phyloP scores from a whole-genome alignment of 2,113 vertebrate genomes.

The Salvelinus fontinalis region DNA sequence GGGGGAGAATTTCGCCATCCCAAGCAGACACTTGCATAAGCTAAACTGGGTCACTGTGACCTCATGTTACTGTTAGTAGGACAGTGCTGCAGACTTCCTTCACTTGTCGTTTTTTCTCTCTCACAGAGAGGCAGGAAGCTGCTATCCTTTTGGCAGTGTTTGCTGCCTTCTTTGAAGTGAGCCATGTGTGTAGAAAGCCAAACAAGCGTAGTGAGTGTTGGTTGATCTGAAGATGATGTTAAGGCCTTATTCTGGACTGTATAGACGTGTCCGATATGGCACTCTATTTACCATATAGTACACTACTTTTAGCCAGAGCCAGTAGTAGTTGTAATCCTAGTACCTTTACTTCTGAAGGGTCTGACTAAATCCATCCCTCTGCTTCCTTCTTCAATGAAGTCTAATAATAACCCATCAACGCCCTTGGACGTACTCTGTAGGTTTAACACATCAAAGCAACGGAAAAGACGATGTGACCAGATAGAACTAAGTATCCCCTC shows the following conservation, averaged over 20 bases:
- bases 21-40: constrained; percentile 67
- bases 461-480: constrained; percentile 59
- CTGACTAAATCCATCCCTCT: constrained; percentile 1
- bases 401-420: constrained; percentile 58
- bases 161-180: constrained; percentile 73
- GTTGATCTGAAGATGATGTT: constrained; percentile 70
- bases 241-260: constrained; percentile 22
- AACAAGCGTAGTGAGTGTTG: constrained; percentile 54
- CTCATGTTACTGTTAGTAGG: constrained; percentile 76
- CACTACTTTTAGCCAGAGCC: neutral
- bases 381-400: constrained; percentile 21
- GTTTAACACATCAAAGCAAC: constrained; percentile 68
- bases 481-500: constrained; percentile 42
- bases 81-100: constrained; percentile 65
- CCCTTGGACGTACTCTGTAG: constrained; percentile 56
- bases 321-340: neutral
- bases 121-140: constrained; percentile 60
- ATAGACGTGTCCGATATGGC: neutral
- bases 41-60: constrained; percentile 80
- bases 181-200: constrained; percentile 44
- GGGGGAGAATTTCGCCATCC: constrained; percentile 44
- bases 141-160: constrained; percentile 70
- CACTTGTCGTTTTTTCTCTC: constrained; percentile 45
- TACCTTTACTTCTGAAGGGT: constrained; percentile 32
- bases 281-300: too few relatives aligned